Evolutionary conservation across 2,113 vertebrate genomes (phyloP).

Genomic region (Trichechus manatus): DNA sequence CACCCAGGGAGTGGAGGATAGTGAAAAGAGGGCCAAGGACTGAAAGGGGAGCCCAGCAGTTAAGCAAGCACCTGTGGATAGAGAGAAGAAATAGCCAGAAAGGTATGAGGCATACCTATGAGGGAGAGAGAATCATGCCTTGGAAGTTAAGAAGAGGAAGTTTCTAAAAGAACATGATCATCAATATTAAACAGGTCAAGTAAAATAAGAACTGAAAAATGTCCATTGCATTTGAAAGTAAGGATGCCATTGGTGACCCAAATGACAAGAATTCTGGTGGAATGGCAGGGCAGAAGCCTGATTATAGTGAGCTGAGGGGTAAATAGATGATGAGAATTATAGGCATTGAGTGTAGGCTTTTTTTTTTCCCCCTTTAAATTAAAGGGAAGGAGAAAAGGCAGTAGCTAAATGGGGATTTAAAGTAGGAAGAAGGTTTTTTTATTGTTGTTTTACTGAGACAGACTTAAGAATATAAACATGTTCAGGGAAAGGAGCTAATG

Average conservation of each 20-base stretch:
- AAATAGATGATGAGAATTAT: neutral
- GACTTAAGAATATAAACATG: neutral
- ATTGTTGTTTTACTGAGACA: slow-evolving; percentile 38
- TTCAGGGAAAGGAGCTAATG: slow-evolving; percentile 3
- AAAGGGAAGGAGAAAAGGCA: slow-evolving; percentile 51
- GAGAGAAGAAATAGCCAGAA: slow-evolving; percentile 36
- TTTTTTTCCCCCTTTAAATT: neutral
- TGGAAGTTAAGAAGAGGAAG: slow-evolving; percentile 9
- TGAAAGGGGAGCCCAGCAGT: neutral
- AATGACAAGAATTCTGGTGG: neutral
- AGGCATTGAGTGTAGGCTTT: neutral
- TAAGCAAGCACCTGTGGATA: neutral
- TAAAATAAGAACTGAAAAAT: slow-evolving; percentile 25
- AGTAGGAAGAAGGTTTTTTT: neutral
- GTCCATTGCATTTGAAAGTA: slow-evolving; percentile 40
- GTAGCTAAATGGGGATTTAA: slow-evolving; percentile 43
- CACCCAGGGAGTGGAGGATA: slow-evolving; percentile 1
- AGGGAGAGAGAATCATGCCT: neutral
- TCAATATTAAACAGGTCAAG: slow-evolving; percentile 21
- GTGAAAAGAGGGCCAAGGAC: slow-evolving; percentile 18
- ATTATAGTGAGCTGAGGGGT: neutral
- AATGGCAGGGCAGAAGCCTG: neutral
- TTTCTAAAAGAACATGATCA: slow-evolving; percentile 19
- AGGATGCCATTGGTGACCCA: neutral
- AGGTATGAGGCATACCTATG: neutral